Evolutionary conservation across 2,113 vertebrate species (phyloP), one percentile per base, ranked within the genome.

Genomic region (Ascaphus truei): DNA sequence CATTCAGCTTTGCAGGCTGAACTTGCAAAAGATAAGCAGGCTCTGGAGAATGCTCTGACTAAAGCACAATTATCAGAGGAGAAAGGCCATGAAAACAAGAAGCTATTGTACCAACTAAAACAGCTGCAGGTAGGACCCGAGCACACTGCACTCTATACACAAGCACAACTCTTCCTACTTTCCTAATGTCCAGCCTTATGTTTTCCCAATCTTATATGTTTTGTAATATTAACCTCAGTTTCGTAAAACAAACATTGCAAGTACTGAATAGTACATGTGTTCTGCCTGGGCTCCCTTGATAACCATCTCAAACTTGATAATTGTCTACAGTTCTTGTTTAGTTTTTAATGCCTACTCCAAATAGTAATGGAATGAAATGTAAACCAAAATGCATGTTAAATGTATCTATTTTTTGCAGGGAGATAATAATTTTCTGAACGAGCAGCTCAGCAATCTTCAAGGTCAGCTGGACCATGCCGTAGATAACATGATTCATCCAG

Each of bases 21-120:
- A 67, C 84, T 93, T 56, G 77, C 86, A 59, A 89, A 90, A 68
- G 90, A 93, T 76, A 87, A 79, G 33, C 83, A 88, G 18, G 82
- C 88, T 4, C 78, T 90, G 31, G 84, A 91, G 66, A 85, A 82
- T 26, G 89, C 87, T 45, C 75, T 89, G 33, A 71, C 48, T 62
- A 90, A 84, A 78, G 81, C 79, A 41, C 85, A 86, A 0, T 71
- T 86, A 52, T 83, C 83, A 53, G 84, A 90, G 56, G 88, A 91
- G 68, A 89, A 79, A 43, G 85, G 90, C 10, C 73, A 88, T 47
- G 84, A 92, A 59, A 90, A 89, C 50, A 39, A 39, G 9, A 77
- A 86, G 29, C 83, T 93, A 1, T 81, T 76, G 31, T 74, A 72
- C 18, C 88, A 91, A 47, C 80, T 93, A 45, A 79, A 72, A 62